A percentile compares a stretch with the other conserved stretches of the same genome.
Conservation (phyloP, 92 coral and sea anemone genomes). For the Porites divaricata region DNA sequence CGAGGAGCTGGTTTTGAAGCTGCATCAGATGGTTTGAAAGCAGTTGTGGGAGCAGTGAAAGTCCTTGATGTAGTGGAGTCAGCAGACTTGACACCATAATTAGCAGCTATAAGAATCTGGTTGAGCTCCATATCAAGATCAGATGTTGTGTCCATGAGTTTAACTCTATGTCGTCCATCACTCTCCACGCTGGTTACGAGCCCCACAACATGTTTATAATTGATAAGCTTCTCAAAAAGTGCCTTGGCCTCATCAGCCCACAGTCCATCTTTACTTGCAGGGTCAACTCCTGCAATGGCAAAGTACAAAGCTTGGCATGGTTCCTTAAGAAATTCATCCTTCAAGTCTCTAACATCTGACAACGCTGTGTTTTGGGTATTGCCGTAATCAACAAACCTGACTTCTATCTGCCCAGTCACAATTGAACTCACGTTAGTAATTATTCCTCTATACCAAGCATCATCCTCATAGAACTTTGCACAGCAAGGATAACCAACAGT, state of each 20-base stretch:
- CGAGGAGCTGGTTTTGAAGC: slow-evolving; percentile 1
- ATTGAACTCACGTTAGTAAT: slow-evolving; percentile 87
- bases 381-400: slow-evolving; percentile 95
- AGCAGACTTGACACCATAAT: slow-evolving; percentile 76
- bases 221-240: slow-evolving; percentile 76
- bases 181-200: slow-evolving; percentile 48
- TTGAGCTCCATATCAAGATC: slow-evolving; percentile 87
- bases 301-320: slow-evolving; percentile 93
- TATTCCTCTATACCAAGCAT: slow-evolving; percentile 88
- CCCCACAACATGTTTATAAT: slow-evolving; percentile 86
- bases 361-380: slow-evolving; percentile 80
- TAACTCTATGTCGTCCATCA: slow-evolving; percentile 75
- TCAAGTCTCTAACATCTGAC: slow-evolving; percentile 79
- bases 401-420: slow-evolving; percentile 88
- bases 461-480: slow-evolving; percentile 92
- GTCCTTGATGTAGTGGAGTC: slow-evolving; percentile 14
- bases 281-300: slow-evolving; percentile 73
- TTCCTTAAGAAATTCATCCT: slow-evolving; percentile 63
- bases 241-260: slow-evolving; percentile 85
- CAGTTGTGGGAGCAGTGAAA: neutral
- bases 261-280: slow-evolving; percentile 52
- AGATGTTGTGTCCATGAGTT: slow-evolving; percentile 88
- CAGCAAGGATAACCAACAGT: slow-evolving; percentile 87
- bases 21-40: slow-evolving; percentile 9
- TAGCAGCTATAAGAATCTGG: slow-evolving; percentile 85